Percentiles rank a stretch among this genome's conserved stretches.
Conservation (phyloP, 2,113 vertebrate species). For the Charadrius vociferus region DNA sequence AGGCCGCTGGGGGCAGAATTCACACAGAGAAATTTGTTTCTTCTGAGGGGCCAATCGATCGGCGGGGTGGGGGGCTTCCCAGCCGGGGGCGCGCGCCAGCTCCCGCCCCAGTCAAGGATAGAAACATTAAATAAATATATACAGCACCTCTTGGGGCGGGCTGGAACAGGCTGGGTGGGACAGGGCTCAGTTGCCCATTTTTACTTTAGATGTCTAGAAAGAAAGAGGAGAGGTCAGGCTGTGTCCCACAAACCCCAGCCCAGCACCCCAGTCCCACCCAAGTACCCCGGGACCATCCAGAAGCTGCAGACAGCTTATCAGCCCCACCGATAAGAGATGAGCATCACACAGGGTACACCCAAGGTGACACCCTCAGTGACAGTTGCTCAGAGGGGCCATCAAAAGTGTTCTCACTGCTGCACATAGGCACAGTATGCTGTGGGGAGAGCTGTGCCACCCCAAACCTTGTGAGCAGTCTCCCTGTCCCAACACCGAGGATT, state of each 20-base stretch:
- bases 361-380: fast-evolving
- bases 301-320: not conserved
- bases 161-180: conserved; percentile 20
- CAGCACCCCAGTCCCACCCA: not conserved
- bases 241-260: not conserved
- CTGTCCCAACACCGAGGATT: not conserved
- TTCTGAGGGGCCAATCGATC: not conserved
- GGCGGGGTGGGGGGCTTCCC: not conserved
- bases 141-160: conserved; percentile 58
- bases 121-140: conserved; percentile 82
- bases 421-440: not conserved
- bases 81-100: not conserved
- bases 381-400: not conserved
- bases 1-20: conserved; percentile 11
- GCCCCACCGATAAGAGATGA: fast-evolving
- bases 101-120: conserved; percentile 17
- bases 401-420: not conserved
- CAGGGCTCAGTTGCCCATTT: conserved; percentile 91
- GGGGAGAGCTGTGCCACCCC: not conserved
- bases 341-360: not conserved
- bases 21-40: conserved; percentile 57
- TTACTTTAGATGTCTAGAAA: conserved; percentile 96
- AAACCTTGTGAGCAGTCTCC: not conserved
- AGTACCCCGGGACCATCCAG: not conserved
- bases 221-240: not conserved